A percentile compares a stretch with the other conserved stretches of the same genome.
phyloP scores from a whole-genome alignment of 2,888 invertebrate species.

The Caenorhabditis imperialis region DNA sequence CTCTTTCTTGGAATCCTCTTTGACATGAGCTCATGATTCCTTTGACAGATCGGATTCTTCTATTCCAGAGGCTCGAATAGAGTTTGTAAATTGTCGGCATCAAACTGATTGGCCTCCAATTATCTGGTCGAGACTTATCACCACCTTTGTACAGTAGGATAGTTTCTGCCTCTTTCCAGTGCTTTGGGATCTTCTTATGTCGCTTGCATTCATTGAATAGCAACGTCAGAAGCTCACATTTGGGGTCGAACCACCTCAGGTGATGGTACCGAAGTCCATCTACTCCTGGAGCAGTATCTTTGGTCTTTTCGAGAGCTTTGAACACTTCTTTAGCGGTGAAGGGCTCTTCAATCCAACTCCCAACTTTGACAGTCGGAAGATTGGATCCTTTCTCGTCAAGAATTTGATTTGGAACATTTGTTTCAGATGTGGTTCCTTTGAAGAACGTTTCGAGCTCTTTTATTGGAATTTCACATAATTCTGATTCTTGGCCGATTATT shows the following conservation, averaged over 20 bases:
- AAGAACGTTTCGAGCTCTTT: slow-evolving; percentile 12
- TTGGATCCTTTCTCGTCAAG: slow-evolving; percentile 4
- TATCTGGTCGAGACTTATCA: slow-evolving; percentile 7
- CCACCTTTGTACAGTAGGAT: slow-evolving; percentile 17
- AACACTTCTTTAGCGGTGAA: neutral
- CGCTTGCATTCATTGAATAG: neutral
- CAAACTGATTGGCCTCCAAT: slow-evolving; percentile 14
- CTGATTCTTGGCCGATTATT: neutral
- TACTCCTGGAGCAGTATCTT: slow-evolving; percentile 8
- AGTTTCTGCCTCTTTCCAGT: slow-evolving; percentile 32
- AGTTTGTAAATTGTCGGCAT: slow-evolving; percentile 11
- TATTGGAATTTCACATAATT: slow-evolving; percentile 2
- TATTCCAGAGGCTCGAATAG: slow-evolving; percentile 11
- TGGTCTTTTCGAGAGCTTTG: neutral
- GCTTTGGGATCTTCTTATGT: slow-evolving; percentile 4
- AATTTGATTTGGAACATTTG: slow-evolving; percentile 12
- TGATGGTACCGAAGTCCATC: slow-evolving; percentile 4
- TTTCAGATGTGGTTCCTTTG: neutral
- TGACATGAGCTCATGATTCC: slow-evolving; percentile 26
- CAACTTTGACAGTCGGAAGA: neutral
- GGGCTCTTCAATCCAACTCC: neutral
- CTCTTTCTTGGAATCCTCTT: slow-evolving; percentile 18
- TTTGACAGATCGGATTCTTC: slow-evolving; percentile 1
- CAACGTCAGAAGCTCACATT: neutral
- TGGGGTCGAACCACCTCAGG: slow-evolving; percentile 7